Percentiles rank a stretch among this genome's conserved stretches.
phyloP scores from a whole-genome alignment of 2,113 vertebrate species.

The Archilochus colubris region DNA sequence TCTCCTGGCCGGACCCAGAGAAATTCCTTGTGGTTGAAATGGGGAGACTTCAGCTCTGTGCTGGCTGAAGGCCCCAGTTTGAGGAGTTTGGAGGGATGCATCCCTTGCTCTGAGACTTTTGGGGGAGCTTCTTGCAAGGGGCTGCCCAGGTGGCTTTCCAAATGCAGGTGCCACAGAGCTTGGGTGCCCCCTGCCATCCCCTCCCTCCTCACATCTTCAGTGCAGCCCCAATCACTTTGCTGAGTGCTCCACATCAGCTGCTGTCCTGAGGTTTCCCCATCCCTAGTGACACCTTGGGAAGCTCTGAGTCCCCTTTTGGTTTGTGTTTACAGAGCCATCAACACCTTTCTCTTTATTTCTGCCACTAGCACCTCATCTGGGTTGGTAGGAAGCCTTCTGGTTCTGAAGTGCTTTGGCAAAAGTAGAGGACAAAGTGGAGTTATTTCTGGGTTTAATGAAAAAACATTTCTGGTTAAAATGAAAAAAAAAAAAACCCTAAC shows the following conservation, averaged over 20 bases:
- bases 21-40: conserved; percentile 31
- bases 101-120: not conserved
- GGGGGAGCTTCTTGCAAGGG: not conserved
- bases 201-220: fast-evolving
- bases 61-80: not conserved
- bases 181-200: fast-evolving
- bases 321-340: not conserved
- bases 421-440: not conserved
- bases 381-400: not conserved
- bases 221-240: fast-evolving
- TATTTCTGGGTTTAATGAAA: not conserved
- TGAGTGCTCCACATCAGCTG: fast-evolving
- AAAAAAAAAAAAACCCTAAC: not conserved
- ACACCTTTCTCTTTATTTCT: conserved; percentile 2
- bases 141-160: not conserved
- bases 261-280: not conserved
- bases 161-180: not conserved
- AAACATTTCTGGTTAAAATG: no score
- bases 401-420: not conserved
- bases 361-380: not conserved
- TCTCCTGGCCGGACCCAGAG: not conserved
- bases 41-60: not conserved
- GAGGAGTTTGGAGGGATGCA: not conserved
- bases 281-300: not conserved
- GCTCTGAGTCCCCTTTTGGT: not conserved